Base-by-base conservation (phyloP, 2,888 invertebrate genomes). In the Leucophora obtusa region DNA sequence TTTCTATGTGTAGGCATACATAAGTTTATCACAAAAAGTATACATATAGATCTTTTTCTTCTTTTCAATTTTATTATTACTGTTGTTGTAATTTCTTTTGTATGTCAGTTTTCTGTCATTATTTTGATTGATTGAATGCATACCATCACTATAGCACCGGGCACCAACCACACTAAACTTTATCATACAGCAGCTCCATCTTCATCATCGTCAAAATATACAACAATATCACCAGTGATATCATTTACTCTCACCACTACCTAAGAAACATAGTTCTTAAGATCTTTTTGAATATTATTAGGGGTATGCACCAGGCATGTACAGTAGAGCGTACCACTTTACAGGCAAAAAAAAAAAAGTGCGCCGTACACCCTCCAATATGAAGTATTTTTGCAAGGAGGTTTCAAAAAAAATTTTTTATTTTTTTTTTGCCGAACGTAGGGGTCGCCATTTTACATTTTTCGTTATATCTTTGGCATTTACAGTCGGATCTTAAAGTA, bases 91-190 rank as follows among this genome's bases (percentile, higher is more conserved):
- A 66, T 79, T 79, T 80, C 76, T 72, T 82, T 76, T 74, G 65
- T 72, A 68, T 71, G 83, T 83, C 83, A 71, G 75, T 83, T 83
- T 82, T 83, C 82, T 83, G 83, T 82, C 83, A 82, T 84, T 79
- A 76, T 79, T 83, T 83, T 84, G 84, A 84, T 84, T 83, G 84
- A 84, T 84, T 82, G 83, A 83, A 83, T 82, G 82, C 82, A 82
- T 70, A 82, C 71, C 77, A 47, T 47, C 43, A 47, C 43, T 38
- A 38, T 43, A 43, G 15, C n/a, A 47, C 43, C 72, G 76, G 66
- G 65, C 80, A 72, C 51, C 53, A 51, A 47, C 15, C 63, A 77
- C 81, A 68, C 71, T 82, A 77, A 75, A 28, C 38, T 68, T 50
- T 28, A 17, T 69, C 47, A 58, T 60, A 53, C 53, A 18, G 38